Evolutionary conservation across 2,888 invertebrate genomes (phyloP), one percentile per base, ranked within the genome.

Genomic region (Lycocerus yunnanus): DNA sequence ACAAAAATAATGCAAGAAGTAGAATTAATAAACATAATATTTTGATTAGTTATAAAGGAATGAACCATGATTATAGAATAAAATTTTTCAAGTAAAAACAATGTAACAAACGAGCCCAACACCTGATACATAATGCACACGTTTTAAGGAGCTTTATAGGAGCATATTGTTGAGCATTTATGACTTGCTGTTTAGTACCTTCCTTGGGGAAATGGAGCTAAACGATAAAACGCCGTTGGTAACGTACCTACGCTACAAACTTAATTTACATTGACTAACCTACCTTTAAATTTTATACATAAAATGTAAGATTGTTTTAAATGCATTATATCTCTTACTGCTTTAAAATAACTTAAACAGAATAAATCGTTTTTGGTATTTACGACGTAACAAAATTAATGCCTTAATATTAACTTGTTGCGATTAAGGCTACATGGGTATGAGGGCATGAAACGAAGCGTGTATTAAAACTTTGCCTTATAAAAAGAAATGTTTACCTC

Each of bases 191-290:
- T 80, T 81, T 80, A 81, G 79, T 79, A 78, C 78, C 77, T 75
- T 81, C 81, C 81, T 82, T 73, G 72, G 81, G 81, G 80, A 81
- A 82, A 81, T 80, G 82, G 82, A 82, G 81, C 80, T 84, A 82
- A 83, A 83, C 83, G 84, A 83, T 83, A 83, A 83, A 84, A 83
- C 81, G 82, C 83, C 79, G 74, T 76, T 77, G 80, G 79, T 81
- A 77, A 80, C 78, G 81, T 74, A 80, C 78, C 81, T 74, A 76
- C 72, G 66, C 80, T 80, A 75, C 81, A 81, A 83, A 84, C 81
- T 80, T 82, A 84, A 84, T 84, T 84, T 84, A 81, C 84, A 83
- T 83, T 82, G 82, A 81, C 81, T 79, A 81, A 79, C 79, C 76
- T 70, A 58, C 68, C 76, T 66, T 24, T 70, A 76, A 76, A 73